A percentile compares a stretch with the other conserved stretches of the same genome.
Conservation (phyloP, 2,888 invertebrate species). For the Callimorpha dominula region DNA sequence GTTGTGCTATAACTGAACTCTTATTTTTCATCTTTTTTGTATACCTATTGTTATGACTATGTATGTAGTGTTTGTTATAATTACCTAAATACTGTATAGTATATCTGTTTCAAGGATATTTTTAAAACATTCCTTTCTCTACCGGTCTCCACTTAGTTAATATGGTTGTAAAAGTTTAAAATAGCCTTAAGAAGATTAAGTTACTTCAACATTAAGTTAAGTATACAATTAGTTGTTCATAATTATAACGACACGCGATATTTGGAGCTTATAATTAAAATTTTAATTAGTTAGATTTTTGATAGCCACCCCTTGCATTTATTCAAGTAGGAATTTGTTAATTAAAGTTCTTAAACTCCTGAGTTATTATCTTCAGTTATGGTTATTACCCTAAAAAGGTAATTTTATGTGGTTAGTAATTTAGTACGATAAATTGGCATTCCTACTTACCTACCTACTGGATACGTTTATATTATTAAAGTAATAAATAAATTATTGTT, state of each 20-base stretch:
- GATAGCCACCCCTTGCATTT: constrained; percentile 16
- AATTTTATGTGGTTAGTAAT: not conserved
- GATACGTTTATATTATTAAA: too few species aligned
- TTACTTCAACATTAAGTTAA: constrained; percentile 30
- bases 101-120: not conserved
- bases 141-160: constrained; percentile 30
- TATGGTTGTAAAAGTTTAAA: constrained; percentile 32
- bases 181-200: constrained; percentile 24
- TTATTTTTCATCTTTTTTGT: too few species aligned
- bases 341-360: constrained; percentile 3
- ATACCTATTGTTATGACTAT: too few species aligned
- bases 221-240: constrained; percentile 13
- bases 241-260: constrained; percentile 25
- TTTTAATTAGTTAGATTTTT: constrained; percentile 28
- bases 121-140: not conserved
- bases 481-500: too few species aligned
- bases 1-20: too few species aligned
- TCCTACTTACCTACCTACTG: not conserved
- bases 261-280: constrained; percentile 27
- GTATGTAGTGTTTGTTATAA: not conserved
- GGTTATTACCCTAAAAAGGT: constrained; percentile 1
- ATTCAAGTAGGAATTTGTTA: constrained; percentile 13
- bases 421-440: not conserved
- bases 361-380: not conserved
- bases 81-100: not conserved